These are phyloP conservation scores for Neopelma chrysocephalum DNA, from an alignment of 2,797 vertebrate genomes.

Conservation along the genomic window DNA sequence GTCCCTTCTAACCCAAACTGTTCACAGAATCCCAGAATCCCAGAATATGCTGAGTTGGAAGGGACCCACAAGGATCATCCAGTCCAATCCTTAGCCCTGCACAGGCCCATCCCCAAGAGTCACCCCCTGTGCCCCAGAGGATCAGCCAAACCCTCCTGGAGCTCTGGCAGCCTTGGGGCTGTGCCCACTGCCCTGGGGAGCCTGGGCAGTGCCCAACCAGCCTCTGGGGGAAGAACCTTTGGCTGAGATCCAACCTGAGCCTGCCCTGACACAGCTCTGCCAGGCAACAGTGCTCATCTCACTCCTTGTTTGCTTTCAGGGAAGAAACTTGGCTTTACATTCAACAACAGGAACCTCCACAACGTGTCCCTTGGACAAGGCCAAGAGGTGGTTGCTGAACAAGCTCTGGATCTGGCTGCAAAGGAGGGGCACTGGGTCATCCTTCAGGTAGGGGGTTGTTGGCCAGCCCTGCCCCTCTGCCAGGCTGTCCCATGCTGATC, in stretches of 20 bases:
- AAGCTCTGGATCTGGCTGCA: conserved; percentile 85
- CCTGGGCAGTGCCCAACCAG: no score
- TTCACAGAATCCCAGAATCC: neutral
- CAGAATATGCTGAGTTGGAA: neutral
- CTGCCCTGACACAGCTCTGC: no score
- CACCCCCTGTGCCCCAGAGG: no score
- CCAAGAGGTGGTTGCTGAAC: conserved; percentile 91
- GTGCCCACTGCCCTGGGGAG: no score
- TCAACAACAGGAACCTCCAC: conserved; percentile 91
- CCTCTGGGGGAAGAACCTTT: no score
- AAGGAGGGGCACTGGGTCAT: conserved; percentile 94
- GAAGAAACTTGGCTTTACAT: conserved; percentile 84
- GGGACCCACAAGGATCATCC: neutral
- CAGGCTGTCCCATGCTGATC: neutral
- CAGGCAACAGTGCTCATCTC: neutral
- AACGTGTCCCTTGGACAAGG: conserved; percentile 95
- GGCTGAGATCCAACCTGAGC: no score
- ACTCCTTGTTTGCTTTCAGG: conserved; percentile 67
- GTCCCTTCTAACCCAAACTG: neutral
- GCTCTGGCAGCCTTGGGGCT: no score
- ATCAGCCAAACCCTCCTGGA: no score
- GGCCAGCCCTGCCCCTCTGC: neutral
- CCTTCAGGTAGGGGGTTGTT: conserved; percentile 77
- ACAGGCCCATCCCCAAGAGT: neutral
- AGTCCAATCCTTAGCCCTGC: neutral